Percentiles rank a stretch among this genome's conserved stretches.
Conservation (phyloP, 1,140 invertebrate genomes). For the Neodiprion lecontei region DNA sequence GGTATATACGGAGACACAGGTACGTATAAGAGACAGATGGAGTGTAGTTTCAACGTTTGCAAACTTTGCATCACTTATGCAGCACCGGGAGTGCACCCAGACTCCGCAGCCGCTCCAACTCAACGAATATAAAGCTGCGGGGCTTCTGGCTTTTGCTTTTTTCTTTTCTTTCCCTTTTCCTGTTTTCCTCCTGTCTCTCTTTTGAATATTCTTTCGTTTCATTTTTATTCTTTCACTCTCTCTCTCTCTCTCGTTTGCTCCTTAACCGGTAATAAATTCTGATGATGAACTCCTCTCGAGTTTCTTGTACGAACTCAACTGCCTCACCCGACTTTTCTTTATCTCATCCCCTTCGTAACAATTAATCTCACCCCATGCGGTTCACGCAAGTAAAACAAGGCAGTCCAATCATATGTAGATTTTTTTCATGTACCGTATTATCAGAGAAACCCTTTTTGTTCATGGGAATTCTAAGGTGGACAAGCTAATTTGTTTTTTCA, state of each 20-base stretch:
- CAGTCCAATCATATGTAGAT: no score
- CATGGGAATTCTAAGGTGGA: no score
- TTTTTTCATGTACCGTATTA: no score
- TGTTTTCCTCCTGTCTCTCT: background rate
- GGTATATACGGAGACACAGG: background rate
- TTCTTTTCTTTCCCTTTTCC: background rate
- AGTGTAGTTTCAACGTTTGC: constrained; percentile 7
- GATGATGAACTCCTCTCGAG: background rate
- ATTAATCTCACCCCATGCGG: background rate
- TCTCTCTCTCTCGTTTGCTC: background rate
- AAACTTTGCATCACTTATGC: constrained; percentile 7
- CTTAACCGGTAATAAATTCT: background rate
- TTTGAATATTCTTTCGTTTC: background rate
- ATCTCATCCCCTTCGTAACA: background rate
- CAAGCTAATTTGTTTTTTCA: no score
- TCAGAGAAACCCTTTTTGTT: no score
- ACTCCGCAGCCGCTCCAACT: background rate
- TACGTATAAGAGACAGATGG: constrained; percentile 5
- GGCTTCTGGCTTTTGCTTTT: no score
- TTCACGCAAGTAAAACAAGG: no score
- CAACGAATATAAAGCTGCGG: background rate
- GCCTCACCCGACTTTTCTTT: no score
- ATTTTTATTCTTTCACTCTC: background rate
- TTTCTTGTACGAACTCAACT: background rate
- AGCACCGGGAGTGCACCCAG: background rate